A percentile compares a stretch with the other conserved stretches of the same genome.
Evolutionary conservation across 2,113 vertebrate genomes (phyloP).

Genomic region (Pedionomus torquatus): DNA sequence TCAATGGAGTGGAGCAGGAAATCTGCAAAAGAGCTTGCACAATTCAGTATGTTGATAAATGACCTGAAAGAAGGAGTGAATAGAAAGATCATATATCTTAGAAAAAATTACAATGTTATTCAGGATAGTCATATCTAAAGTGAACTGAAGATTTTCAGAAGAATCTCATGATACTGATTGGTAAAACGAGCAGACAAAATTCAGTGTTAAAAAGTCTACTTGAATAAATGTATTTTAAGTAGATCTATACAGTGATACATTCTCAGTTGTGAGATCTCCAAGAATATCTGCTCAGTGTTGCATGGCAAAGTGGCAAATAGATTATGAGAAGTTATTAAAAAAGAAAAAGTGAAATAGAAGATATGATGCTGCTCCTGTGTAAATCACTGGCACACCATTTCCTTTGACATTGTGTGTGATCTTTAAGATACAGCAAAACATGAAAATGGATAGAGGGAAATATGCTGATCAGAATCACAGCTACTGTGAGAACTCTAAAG

Average conservation of each 20-base stretch:
- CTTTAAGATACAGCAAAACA: neutral
- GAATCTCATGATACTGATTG: neutral
- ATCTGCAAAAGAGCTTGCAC: neutral
- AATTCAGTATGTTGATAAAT: neutral
- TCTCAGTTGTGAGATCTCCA: neutral
- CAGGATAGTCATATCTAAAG: neutral
- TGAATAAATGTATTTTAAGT: neutral
- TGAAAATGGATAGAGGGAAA: neutral
- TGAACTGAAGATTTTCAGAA: neutral
- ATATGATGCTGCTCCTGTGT: neutral
- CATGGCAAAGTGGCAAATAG: neutral
- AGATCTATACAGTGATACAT: neutral
- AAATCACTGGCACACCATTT: neutral
- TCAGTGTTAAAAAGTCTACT: neutral
- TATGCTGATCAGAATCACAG: neutral
- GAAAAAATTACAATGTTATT: neutral
- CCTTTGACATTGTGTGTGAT: neutral
- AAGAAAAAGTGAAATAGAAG: neutral
- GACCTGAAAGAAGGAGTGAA: neutral
- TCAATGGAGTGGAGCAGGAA: neutral
- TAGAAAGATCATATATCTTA: neutral
- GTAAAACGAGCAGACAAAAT: neutral
- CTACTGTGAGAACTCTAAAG: neutral
- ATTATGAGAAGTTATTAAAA: neutral
- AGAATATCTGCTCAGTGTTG: neutral